Evolutionary conservation across 2,797 vertebrate species (phyloP).

Genomic region (Clarias platycephalus): DNA sequence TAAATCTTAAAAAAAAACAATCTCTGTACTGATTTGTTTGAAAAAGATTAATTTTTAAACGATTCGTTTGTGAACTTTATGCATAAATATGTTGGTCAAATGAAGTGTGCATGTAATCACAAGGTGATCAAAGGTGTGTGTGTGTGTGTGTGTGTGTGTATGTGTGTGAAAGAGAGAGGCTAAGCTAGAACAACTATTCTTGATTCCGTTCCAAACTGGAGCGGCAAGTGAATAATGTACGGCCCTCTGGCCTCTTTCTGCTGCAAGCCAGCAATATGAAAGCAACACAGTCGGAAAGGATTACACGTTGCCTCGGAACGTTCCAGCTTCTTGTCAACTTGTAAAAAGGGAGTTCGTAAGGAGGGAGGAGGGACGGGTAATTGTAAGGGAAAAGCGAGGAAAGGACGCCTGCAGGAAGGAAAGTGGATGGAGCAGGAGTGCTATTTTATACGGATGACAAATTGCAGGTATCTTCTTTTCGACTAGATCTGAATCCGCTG

Average conservation of each 20-base stretch:
- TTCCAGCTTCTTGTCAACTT: slow-evolving; percentile 79
- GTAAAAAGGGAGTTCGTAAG: slow-evolving; percentile 66
- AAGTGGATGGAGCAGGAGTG: slow-evolving; percentile 66
- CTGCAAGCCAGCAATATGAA: slow-evolving; percentile 73
- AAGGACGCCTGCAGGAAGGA: slow-evolving; percentile 17
- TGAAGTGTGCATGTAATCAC: slow-evolving; percentile 15
- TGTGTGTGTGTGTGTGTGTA: slow-evolving; percentile 2
- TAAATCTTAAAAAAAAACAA: not conserved
- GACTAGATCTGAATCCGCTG: slow-evolving; percentile 65
- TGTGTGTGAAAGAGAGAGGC: slow-evolving; percentile 3
- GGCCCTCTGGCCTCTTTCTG: slow-evolving; percentile 71
- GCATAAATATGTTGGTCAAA: not conserved
- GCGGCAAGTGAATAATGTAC: slow-evolving; percentile 79
- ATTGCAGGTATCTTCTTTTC: slow-evolving; percentile 75
- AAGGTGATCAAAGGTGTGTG: slow-evolving; percentile 9
- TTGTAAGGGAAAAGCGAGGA: slow-evolving; percentile 47
- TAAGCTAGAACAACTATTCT: slow-evolving; percentile 57
- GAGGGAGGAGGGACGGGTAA: slow-evolving; percentile 71
- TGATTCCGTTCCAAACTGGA: slow-evolving; percentile 76
- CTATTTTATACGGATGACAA: slow-evolving; percentile 77
- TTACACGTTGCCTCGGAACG: slow-evolving; percentile 79
- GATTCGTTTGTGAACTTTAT: not conserved
- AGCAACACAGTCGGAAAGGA: slow-evolving; percentile 76
- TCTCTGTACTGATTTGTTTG: not conserved
- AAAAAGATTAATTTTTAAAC: slow-evolving; percentile 8